phyloP scores from a whole-genome alignment of 1,140 invertebrate species.

The Lordiphosa collinella region DNA sequence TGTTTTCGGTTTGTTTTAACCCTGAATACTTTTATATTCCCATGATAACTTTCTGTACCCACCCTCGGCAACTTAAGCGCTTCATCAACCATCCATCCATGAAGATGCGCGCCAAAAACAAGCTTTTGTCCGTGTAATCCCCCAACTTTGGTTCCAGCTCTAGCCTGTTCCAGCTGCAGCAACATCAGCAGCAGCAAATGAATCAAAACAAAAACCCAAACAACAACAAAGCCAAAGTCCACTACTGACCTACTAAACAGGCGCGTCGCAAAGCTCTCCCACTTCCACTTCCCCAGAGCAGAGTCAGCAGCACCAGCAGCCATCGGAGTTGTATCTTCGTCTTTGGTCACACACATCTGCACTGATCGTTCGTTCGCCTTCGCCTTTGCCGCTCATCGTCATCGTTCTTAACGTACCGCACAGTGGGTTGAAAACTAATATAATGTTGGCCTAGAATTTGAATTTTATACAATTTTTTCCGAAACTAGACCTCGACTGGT shows the following conservation, averaged over 20 bases:
- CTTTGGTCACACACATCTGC: conserved; percentile 5
- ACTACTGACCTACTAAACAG: conserved; percentile 78
- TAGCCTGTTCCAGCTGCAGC: conserved; percentile 13
- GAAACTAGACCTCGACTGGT: no score
- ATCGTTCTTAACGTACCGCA: neutral
- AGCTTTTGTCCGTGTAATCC: conserved; percentile 43
- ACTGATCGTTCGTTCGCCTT: neutral
- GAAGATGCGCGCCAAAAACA: conserved; percentile 47
- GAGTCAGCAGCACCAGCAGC: conserved; percentile 4
- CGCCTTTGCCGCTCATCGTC: neutral
- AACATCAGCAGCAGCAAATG: conserved; percentile 42
- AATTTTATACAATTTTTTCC: no score
- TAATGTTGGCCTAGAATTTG: neutral
- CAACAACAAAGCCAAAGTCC: conserved; percentile 58
- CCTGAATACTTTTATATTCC: no score
- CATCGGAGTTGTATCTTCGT: conserved; percentile 5
- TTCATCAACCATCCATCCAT: conserved; percentile 18
- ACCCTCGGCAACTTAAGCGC: conserved; percentile 12
- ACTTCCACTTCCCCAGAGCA: conserved; percentile 31
- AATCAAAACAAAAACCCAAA: conserved; percentile 52
- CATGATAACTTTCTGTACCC: neutral
- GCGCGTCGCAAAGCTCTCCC: conserved; percentile 39
- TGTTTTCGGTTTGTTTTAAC: no score
- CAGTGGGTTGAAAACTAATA: neutral
- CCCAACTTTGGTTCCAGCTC: conserved; percentile 15